phyloP scores from a whole-genome alignment of 2,113 vertebrate species.

The Herpetotheres cachinnans region DNA sequence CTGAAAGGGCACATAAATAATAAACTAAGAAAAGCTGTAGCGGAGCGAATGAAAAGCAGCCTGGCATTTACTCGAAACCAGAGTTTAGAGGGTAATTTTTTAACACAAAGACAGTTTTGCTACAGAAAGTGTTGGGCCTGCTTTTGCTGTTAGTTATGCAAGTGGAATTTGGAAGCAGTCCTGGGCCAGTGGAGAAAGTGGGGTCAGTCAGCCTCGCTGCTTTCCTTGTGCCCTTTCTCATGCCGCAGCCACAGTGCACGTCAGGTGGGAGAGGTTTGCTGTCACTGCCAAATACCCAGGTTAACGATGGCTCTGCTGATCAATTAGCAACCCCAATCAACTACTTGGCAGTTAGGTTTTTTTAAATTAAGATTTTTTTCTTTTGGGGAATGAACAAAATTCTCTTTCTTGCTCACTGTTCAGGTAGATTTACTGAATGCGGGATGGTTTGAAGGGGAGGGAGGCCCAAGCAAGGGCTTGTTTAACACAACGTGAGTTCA shows the following conservation, averaged over 20 bases:
- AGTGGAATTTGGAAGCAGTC: not conserved
- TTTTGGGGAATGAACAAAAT: not conserved
- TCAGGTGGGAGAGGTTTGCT: not conserved
- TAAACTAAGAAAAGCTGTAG: not conserved
- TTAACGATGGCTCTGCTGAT: not conserved
- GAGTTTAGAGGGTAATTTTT: slow-evolving; percentile 7
- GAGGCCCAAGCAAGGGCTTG: not conserved
- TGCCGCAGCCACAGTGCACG: accelerated
- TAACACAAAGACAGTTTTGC: not conserved
- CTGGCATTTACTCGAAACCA: slow-evolving; percentile 21
- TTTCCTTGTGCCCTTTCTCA: not conserved
- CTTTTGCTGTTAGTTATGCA: slow-evolving; percentile 5
- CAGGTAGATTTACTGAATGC: not conserved
- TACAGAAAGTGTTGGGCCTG: not conserved
- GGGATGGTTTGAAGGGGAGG: not conserved
- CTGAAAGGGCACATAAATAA: slow-evolving; percentile 29
- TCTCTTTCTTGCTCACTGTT: not conserved
- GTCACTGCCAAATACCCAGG: accelerated
- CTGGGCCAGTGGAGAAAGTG: not conserved
- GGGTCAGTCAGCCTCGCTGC: not conserved
- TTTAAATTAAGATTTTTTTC: not conserved
- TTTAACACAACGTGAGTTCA: not conserved
- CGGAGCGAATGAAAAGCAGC: not conserved
- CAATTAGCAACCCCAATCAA: not conserved
- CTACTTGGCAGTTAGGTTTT: not conserved